Evolutionary conservation across 2,797 vertebrate species (phyloP).

Genomic region (Ara ararauna): DNA sequence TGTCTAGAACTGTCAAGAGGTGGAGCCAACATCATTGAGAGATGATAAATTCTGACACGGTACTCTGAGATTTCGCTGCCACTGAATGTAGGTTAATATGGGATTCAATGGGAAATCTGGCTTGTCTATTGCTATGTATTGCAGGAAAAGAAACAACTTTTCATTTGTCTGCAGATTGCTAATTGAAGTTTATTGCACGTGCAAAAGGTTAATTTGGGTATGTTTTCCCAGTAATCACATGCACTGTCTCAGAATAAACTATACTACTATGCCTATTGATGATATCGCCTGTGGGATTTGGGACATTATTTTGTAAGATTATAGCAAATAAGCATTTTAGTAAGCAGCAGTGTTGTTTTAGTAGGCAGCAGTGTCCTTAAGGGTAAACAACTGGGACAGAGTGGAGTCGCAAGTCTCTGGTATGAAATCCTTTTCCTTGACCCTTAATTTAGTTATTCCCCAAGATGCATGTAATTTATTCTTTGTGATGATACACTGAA

Average conservation of each 20-base stretch:
- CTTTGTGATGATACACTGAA: not conserved
- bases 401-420: not conserved
- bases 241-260: constrained; percentile 2
- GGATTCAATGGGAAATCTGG: constrained; percentile 67
- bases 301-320: not conserved
- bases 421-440: not conserved
- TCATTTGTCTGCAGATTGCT: constrained; percentile 57
- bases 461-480: not conserved
- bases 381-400: not conserved
- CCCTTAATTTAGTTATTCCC: constrained; percentile 32
- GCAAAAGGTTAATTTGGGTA: constrained; percentile 45
- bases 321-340: not conserved
- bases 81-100: constrained; percentile 67
- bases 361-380: not conserved
- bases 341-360: not conserved
- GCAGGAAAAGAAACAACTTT: constrained; percentile 42
- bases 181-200: constrained; percentile 52
- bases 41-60: constrained; percentile 54
- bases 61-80: constrained; percentile 46
- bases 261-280: not conserved
- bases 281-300: not conserved
- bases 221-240: not conserved
- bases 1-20: constrained; percentile 25
- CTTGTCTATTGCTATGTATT: constrained; percentile 6
- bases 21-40: constrained; percentile 21